A percentile compares a stretch with the other conserved stretches of the same genome.
phyloP scores from a whole-genome alignment of 1,140 invertebrate genomes.

The Pseudomyrmex cubaensis region DNA sequence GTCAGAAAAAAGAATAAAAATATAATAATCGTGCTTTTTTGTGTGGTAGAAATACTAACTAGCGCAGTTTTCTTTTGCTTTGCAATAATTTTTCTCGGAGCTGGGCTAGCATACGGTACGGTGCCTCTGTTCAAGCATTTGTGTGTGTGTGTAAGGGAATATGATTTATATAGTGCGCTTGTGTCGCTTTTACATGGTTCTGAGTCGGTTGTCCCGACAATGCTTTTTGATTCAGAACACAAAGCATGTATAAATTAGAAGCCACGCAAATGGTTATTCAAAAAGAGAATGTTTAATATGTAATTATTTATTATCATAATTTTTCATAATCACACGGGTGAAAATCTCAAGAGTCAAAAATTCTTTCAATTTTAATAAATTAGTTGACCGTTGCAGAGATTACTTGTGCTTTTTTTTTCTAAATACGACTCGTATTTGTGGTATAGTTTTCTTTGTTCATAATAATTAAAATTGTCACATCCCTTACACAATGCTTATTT shows the following conservation, averaged over 20 bases:
- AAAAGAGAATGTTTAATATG: not conserved
- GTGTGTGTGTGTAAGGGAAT: constrained; percentile 26
- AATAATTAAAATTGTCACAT: not conserved
- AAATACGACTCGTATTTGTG: not conserved
- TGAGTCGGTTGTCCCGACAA: constrained; percentile 35
- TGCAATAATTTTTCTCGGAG: constrained; percentile 15
- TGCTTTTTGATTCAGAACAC: constrained; percentile 36
- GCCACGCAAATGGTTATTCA: constrained; percentile 5
- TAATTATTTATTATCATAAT: not conserved
- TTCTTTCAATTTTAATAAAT: no score
- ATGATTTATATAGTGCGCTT: constrained; percentile 42
- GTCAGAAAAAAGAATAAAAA: not conserved
- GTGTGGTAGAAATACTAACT: not conserved
- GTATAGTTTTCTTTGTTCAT: not conserved
- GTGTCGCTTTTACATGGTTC: constrained; percentile 51
- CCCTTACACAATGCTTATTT: not conserved
- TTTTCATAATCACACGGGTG: not conserved
- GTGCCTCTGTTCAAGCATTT: constrained; percentile 37
- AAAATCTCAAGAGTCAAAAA: no score
- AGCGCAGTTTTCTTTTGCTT: constrained; percentile 4
- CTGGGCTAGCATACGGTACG: constrained; percentile 34
- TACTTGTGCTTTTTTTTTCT: not conserved
- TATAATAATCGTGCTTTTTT: constrained; percentile 9
- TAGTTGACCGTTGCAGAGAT: no score
- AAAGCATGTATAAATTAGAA: constrained; percentile 1